Percentiles rank a stretch among this genome's conserved stretches.
phyloP scores from a whole-genome alignment of 2,797 vertebrate genomes.

The Dromococcyx pavoninus region DNA sequence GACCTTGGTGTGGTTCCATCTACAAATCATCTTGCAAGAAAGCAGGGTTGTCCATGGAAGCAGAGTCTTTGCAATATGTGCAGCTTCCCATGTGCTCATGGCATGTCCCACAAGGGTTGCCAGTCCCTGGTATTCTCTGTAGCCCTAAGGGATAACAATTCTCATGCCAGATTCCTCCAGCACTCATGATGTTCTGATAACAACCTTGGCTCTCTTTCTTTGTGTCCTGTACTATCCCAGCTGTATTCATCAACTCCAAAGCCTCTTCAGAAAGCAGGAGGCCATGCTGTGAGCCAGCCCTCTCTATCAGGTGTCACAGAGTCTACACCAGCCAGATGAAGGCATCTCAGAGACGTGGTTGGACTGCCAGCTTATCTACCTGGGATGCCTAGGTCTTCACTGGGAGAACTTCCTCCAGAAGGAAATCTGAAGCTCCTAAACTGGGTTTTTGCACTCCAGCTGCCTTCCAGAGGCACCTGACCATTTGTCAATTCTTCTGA shows the following conservation, averaged over 20 bases:
- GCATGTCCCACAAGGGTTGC: neutral
- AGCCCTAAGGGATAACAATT: neutral
- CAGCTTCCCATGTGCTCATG: neutral
- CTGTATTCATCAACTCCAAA: neutral
- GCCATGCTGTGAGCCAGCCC: rapidly evolving
- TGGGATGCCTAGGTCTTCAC: neutral
- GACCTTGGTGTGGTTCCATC: neutral
- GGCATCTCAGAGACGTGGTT: neutral
- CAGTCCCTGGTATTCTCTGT: neutral
- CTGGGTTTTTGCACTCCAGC: neutral
- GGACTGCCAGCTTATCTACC: neutral
- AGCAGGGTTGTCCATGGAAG: neutral
- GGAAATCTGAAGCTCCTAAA: neutral
- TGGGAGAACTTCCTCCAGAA: neutral
- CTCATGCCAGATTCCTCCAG: neutral
- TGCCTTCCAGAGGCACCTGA: neutral
- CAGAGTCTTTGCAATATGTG: neutral
- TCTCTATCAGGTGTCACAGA: neutral
- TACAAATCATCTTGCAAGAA: neutral
- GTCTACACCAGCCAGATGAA: neutral
- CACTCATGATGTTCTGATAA: rapidly evolving
- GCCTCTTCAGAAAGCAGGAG: neutral
- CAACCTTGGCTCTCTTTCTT: rapidly evolving
- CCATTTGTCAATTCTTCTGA: neutral
- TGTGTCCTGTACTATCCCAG: rapidly evolving